These are phyloP conservation scores for Tachina grossa DNA, from an alignment of 2,888 invertebrate species.

Conservation along the genomic window DNA sequence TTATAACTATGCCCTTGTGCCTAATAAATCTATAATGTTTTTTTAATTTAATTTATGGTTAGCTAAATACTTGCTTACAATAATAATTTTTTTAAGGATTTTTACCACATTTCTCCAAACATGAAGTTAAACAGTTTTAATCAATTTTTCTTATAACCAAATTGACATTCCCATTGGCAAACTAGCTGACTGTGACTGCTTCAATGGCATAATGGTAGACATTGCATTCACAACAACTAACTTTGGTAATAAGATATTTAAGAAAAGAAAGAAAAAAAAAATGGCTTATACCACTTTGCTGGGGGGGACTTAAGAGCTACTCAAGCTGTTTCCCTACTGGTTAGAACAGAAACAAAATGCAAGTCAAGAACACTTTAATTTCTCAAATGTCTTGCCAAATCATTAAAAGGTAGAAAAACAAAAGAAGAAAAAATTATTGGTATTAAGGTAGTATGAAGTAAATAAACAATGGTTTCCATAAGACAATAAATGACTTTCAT, in stretches of 20 bases:
- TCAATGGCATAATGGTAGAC: constrained; percentile 45
- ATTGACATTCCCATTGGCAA: constrained; percentile 32
- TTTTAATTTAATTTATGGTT: neutral
- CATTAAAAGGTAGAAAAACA: constrained; percentile 5
- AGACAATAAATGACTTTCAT: constrained; percentile 68
- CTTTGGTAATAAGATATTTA: constrained; percentile 54
- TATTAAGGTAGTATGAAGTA: constrained; percentile 30
- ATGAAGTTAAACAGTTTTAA: constrained; percentile 5
- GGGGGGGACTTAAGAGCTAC: constrained; percentile 68
- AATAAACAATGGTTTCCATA: constrained; percentile 63
- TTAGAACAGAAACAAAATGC: constrained; percentile 40
- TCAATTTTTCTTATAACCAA: constrained; percentile 21
- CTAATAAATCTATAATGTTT: neutral
- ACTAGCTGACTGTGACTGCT: constrained; percentile 29
- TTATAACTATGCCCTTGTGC: neutral
- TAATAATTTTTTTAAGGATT: neutral
- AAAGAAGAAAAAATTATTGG: constrained; percentile 19
- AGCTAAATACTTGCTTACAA: neutral
- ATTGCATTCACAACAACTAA: constrained; percentile 13
- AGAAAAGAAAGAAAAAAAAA: constrained; percentile 33
- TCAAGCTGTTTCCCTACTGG: constrained; percentile 72
- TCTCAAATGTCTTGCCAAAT: constrained; percentile 57
- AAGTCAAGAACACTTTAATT: constrained; percentile 63
- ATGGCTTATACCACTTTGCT: constrained; percentile 58
- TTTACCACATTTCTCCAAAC: neutral